Base-by-base conservation (phyloP, 2,797 vertebrate genomes). In the Sebastes variabilis region DNA sequence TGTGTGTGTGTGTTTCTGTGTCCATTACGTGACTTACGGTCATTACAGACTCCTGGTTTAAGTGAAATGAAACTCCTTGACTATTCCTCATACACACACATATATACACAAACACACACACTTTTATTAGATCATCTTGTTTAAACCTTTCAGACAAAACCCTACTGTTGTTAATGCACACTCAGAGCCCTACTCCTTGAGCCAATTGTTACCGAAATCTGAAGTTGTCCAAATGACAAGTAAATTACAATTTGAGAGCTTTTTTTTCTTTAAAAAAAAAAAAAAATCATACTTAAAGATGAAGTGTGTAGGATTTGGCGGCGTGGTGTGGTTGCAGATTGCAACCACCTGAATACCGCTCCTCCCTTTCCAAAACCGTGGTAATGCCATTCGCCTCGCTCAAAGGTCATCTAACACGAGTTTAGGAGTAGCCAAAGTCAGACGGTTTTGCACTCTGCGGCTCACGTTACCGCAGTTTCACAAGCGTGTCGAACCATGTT, bases 11-110 rank as follows among this genome's bases (percentile, higher is more conserved):
- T 71, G 72, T 82, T 71, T 84, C 38, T 87, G 71, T 52, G 88
- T 79, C 84, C 78, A 79, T 91, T 93, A 88, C 80, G 80, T 92
- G 89, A 92, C 89, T 92, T 85, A 71, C 32, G 25, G 81, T 75
- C 84, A 90, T 91, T 89, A 88, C 79, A 81, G 83, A 66, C 79
- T 79, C 67, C 85, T 87, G 80, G 64, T 88, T 90, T 78, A 83
- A 89, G 90, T 86, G 66, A 91, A 92, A 90, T 85, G 34, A 85
- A 88, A 86, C 80, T 91, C 82, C 68, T 80, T 2, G 22, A 89
- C 81, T 54, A 79, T 64, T 73, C 12, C 54, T 52, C 32, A n/a
- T 6, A 32, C 56, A 66, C 30, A n/a, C 30, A 61, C 29, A 38
- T 8, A 61, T 24, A 71, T 69, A 36, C 36, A 68, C 56, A 42